Base-by-base conservation (phyloP, 2,888 invertebrate species). In the Orchesella flavescens region DNA sequence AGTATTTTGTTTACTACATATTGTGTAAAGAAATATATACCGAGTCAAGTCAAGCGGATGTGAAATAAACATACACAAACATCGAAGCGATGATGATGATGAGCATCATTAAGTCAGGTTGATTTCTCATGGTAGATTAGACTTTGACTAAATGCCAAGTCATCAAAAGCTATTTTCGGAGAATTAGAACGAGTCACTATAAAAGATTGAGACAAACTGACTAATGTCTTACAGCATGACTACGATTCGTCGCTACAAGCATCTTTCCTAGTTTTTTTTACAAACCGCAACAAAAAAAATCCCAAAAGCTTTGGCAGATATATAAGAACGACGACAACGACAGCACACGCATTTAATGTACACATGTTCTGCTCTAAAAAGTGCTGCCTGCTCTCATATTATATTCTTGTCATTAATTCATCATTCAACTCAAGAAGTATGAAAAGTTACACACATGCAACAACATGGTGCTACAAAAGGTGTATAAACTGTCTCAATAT, bases 121-220 rank as follows among this genome's bases (percentile, higher is more conserved):
- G 23, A 46, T 21, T 46, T 61, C 46, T 73, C 19, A 21, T n/a
- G 15, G 44, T 21, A 61, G 61, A 73, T 73, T 73, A 23, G 44
- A 10, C 9, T 73, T 73, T 43, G 19, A 21, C 59, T 61, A 73
- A 73, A 61, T 59, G 46, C 19, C 34, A n/a, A 10, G 21, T 73
- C 59, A 61, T 19, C 24, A 61, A 61, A 59, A 55, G 9, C 61
- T 21, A 55, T 13, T 43, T 44, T 59, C 23, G 53, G 34, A 34
- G 19, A 66, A 19, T 19, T 57, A 59, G 59, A 15, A 59, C 44
- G n/a, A 61, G 23, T 46, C 1, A 21, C 46, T 46, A 73, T 73
- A 46, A 73, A 73, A 61, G 23, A 73, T 72, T 59, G 59, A 72
- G 57, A 19, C 15, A 17, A 72, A 72, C 55, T 59, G 72, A 5